Evolutionary conservation across 1,140 invertebrate genomes (phyloP), one percentile per base, ranked within the genome.

Genomic region (Sweltsa coloradensis): DNA sequence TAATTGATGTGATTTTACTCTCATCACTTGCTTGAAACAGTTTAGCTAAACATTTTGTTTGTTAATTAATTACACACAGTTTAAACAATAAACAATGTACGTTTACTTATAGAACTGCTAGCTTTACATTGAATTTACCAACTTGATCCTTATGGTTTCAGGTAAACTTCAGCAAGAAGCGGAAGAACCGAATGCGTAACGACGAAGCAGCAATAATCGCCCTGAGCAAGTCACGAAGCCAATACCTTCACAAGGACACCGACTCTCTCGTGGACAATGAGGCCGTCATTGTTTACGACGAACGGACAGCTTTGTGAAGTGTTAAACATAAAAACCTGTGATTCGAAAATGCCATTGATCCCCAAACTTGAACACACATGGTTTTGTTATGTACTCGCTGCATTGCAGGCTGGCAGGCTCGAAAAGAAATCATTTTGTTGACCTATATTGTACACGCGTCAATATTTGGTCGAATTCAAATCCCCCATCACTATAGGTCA

Each of bases 171-270:
- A 80, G 78, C 57, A 81, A 80, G 60, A 79, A 80, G 60, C 70
- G 78, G 54, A 78, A 79, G 67, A 80, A 79, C 61, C 72, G 80
- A 23, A 82, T 82, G 79, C 66, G 78, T 41, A 81, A 77, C 59
- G 79, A 82, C 57, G 79, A 81, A 66, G 80, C 80, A 7, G 79
- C 79, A 27, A 78, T 82, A 45, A 83, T 83, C 51, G 81, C 81
- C 9, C 64, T 83, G 23, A 83, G 79, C 60, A 81, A 81, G 64
- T 79, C 78, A 1, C 67, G 74, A 53, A 78, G 75, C 57, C 76
- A 79, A 62, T 78, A 75, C 63, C 64, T 79, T 29, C 64, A 69
- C 44, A 69, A 59, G 49, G 73, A 73, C 49, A 75, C 70, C 22
- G 73, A 73, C 55, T 70, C 68, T 13, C 57, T 75, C 34, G 73